phyloP scores from a whole-genome alignment of 2,888 invertebrate species.

The Myathropa florea region DNA sequence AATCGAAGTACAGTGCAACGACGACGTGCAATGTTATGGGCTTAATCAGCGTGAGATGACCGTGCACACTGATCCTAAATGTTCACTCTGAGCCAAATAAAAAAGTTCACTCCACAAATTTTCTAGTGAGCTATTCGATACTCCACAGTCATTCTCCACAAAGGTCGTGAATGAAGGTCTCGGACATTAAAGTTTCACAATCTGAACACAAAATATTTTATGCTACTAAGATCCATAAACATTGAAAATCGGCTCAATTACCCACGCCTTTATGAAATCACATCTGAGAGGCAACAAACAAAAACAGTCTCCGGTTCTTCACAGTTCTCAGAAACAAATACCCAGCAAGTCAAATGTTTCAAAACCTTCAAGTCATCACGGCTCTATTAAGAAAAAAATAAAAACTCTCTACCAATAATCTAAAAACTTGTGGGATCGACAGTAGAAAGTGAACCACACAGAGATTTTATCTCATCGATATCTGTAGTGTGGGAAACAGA shows the following conservation, averaged over 20 bases:
- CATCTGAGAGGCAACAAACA: not conserved
- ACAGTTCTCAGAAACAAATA: constrained; percentile 15
- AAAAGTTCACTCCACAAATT: not conserved
- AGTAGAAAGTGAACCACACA: constrained; percentile 50
- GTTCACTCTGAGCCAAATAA: not conserved
- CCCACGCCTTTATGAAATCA: not conserved
- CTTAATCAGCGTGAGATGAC: not conserved
- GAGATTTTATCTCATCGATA: constrained; percentile 3
- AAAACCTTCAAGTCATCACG: constrained; percentile 36
- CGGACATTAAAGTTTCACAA: not conserved
- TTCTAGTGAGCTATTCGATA: not conserved
- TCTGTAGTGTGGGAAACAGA: constrained; percentile 58
- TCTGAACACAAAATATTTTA: not conserved
- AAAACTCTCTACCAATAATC: constrained; percentile 2
- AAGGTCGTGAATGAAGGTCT: too few species aligned
- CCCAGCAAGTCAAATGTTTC: not conserved
- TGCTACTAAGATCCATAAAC: not conserved
- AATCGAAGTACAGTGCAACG: too few species aligned
- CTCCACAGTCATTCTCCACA: not conserved
- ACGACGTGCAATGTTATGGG: not conserved
- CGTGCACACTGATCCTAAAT: not conserved
- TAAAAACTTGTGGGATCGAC: constrained; percentile 28
- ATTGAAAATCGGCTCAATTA: constrained; percentile 28
- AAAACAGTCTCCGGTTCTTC: not conserved
- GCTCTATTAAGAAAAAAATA: constrained; percentile 8